Percentiles rank a stretch among this genome's conserved stretches.
These are phyloP conservation scores for Caenorhabditis elegans DNA, from an alignment of 1,140 invertebrate species.

Conservation along the genomic window WBcel235 BX284604.4:5398501-5399000, in stretches of 20 bases:
- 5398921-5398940: slow-evolving; percentile 22
- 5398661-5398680: too few relatives aligned
- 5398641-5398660: too few relatives aligned
- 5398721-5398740: not conserved
- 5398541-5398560: not conserved
- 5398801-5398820: not conserved
- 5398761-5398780: not conserved
- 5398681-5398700: too few relatives aligned
- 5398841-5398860: slow-evolving; percentile 12
- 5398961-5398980: not conserved
- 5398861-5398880: not conserved
- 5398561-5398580: not conserved
- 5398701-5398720: not conserved
- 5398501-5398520: not conserved
- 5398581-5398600: too few relatives aligned
- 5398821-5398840: not conserved
- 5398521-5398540: not conserved
- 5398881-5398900: not conserved
- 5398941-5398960: too few relatives aligned
- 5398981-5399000: not conserved
- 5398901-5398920: not conserved
- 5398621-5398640: too few relatives aligned
- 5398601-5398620: too few relatives aligned
- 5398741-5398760: not conserved
- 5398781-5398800: not conserved